phyloP scores from a whole-genome alignment of 2,797 vertebrate genomes.

The Sebastes alutus region DNA sequence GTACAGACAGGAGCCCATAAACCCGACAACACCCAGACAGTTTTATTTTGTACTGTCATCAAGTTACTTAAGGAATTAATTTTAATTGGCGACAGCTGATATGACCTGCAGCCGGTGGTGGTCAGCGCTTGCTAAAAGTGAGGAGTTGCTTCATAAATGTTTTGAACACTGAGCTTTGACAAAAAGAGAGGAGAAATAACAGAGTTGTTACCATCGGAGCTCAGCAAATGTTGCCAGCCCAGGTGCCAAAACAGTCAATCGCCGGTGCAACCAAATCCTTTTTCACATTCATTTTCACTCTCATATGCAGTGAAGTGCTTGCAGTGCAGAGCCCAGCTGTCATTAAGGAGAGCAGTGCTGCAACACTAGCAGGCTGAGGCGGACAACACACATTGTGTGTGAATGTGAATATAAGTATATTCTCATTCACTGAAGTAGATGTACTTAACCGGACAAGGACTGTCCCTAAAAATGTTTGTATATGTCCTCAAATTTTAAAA shows the following conservation, averaged over 20 bases:
- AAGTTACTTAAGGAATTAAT: neutral
- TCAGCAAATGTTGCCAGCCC: neutral
- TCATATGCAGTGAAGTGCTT: neutral
- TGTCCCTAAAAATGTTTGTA: neutral
- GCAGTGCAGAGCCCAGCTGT: neutral
- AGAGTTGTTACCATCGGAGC: neutral
- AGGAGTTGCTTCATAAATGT: too few species aligned
- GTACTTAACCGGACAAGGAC: neutral
- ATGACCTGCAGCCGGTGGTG: neutral
- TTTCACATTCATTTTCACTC: neutral
- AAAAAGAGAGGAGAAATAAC: neutral
- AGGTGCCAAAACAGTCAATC: neutral
- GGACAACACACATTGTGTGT: neutral
- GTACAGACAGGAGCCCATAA: neutral
- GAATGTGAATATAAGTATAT: neutral
- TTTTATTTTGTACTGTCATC: neutral
- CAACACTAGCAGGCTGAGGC: neutral
- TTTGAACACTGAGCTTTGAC: too few species aligned
- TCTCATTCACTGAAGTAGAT: neutral
- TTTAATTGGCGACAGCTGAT: neutral
- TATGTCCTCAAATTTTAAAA: neutral
- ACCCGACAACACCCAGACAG: neutral
- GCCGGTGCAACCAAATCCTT: neutral
- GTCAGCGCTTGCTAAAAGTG: neutral
- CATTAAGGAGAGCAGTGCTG: neutral